Conservation (phyloP, 1,140 invertebrate species). For the Lordiphosa clarofinis region DNA sequence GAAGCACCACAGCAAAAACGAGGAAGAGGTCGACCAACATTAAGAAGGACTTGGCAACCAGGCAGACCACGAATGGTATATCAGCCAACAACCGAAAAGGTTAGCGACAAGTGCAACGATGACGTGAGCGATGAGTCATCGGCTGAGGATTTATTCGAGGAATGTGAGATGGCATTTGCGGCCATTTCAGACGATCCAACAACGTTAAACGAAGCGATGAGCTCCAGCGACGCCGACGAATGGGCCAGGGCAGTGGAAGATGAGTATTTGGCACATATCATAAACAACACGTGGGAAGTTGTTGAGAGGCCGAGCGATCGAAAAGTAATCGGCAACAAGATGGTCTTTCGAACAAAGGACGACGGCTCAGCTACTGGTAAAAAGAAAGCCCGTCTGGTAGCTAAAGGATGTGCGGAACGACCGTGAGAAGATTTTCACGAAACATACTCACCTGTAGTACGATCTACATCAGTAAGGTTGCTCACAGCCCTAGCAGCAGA, state of each 20-base stretch:
- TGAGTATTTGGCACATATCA: not conserved
- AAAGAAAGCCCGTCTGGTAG: conserved; percentile 15
- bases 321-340: conserved; percentile 5
- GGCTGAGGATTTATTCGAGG: no score
- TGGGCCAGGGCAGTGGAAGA: not conserved
- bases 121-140: no score
- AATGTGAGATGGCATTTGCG: no score
- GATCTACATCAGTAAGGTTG: conserved; percentile 18
- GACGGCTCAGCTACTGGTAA: not conserved
- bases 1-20: no score
- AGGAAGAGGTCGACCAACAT: no score
- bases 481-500: conserved; percentile 10
- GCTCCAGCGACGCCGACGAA: not conserved
- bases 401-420: conserved; percentile 15
- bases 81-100: no score
- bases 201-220: no score
- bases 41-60: no score
- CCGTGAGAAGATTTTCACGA: conserved; percentile 17
- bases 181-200: no score
- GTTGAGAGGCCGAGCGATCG: not conserved
- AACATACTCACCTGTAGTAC: conserved; percentile 10
- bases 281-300: no score
- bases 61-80: no score
- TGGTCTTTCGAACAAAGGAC: not conserved
- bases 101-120: no score